Conservation (phyloP, 2,888 invertebrate genomes). For the Leucophora obtusa region DNA sequence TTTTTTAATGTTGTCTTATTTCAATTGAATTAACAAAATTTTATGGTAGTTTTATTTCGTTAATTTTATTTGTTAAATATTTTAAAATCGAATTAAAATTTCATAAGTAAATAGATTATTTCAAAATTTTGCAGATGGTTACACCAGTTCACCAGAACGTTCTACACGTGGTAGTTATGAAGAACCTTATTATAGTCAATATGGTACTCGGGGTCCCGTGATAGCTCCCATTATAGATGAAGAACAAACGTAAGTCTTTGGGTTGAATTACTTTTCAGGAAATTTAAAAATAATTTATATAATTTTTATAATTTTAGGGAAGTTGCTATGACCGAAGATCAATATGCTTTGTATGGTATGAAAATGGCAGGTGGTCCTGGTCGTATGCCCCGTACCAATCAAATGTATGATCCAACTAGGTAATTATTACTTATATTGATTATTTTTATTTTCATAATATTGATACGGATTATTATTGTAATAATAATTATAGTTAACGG, state of each 20-base stretch:
- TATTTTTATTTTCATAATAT: conserved; percentile 35
- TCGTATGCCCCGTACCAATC: conserved; percentile 80
- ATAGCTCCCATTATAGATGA: conserved; percentile 96
- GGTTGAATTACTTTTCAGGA: background rate
- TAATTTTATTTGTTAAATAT: background rate
- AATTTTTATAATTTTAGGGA: conserved; percentile 79
- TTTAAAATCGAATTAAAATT: background rate
- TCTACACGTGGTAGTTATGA: conserved; percentile 87
- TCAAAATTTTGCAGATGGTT: conserved; percentile 81
- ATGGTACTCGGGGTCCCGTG: conserved; percentile 82
- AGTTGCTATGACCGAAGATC: conserved; percentile 84
- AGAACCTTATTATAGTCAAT: conserved; percentile 92
- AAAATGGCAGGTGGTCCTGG: conserved; percentile 81
- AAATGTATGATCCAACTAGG: conserved; percentile 79
- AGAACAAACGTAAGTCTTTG: conserved; percentile 82
- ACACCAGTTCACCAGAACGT: conserved; percentile 93
- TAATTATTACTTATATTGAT: conserved; percentile 63
- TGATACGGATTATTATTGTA: conserved; percentile 54
- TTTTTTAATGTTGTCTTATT: background rate
- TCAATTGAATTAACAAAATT: conserved; percentile 1
- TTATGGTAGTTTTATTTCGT: conserved; percentile 2
- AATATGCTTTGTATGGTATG: conserved; percentile 85
- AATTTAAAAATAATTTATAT: background rate
- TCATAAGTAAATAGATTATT: background rate
- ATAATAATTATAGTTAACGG: conserved; percentile 1